Evolutionary conservation across 2,888 invertebrate genomes (phyloP), one percentile per base, ranked within the genome.

Genomic region (Drosophila crucigera): DNA sequence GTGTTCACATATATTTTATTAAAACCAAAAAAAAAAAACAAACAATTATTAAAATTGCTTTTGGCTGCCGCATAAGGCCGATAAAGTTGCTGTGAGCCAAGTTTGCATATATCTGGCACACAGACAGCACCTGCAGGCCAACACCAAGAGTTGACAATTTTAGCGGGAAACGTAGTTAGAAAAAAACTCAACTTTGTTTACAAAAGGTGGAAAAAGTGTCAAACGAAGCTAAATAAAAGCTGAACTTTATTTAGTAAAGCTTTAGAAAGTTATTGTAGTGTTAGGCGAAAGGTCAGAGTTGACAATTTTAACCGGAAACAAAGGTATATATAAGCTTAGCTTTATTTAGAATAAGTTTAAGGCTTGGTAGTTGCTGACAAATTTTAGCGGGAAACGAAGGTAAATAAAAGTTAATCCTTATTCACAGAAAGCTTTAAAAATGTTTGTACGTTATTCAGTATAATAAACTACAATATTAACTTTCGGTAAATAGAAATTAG

Each of bases 21-120:
- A 4, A 41, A 41, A 39, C n/a, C n/a, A n/a, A 10, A n/a, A 39
- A 19, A 39, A 84, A 89, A 31, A 31, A 31, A 6, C 30, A 84
- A 86, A 89, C 86, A 86, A 86, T 86, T 86, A 86, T 86, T 89
- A 84, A 86, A 86, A 86, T 86, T 86, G 84, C 84, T 85, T 81
- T 72, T 68, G 66, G 60, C 81, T 39, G 70, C 64, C 75, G 69
- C 67, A 73, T 60, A 25, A 33, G 39, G 37, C 61, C 31, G 61
- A 65, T 64, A 78, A 69, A 68, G 62, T 68, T 54, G 62, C 61
- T 11, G 43, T 56, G 22, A 30, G 39, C 75, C 49, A 58, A 68
- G 64, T 62, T 61, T 52, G 52, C 52, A 35, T 9, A 39, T 39
- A 53, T 37, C 33, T 68, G 67, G 22, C 50, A 56, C n/a, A 39